Base-by-base conservation (phyloP, 2,888 invertebrate genomes). In the Mythimna impura region DNA sequence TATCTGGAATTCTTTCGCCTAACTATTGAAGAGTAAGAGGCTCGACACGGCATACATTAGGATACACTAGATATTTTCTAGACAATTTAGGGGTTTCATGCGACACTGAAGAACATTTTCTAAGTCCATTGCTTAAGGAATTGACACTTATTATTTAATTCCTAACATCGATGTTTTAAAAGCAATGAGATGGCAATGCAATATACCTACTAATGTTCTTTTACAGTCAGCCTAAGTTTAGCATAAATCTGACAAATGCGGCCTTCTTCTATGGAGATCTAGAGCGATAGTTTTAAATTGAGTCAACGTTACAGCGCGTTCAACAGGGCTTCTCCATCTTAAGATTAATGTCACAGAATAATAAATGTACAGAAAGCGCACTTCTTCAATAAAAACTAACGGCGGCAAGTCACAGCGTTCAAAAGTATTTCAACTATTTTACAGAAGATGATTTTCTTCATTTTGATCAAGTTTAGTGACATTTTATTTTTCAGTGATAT, bases 1-100 rank as follows among this genome's bases (percentile, higher is more conserved):
- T 75, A 71, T 60, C 74, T 81, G 84, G 83, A 84, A 83, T 83
- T 83, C 9, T 62, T 83, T 83, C 61, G 78, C 82, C 52, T 83
- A 76, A 62, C 62, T 78, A 73, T 72, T 58, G 30, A 55, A 43
- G 47, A 70, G 61, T 74, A 77, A 72, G 70, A 83, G 82, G 73
- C 67, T 71, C 34, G 50, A 52, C n/a, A 68, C 54, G 25, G 22
- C 63, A n/a, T 71, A 66, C 17, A 30, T 36, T 76, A 43, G 7
- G 17, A 52, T 30, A 63, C 61, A 57, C 61, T 62, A 76, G 70
- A 54, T 43, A 60, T n/a, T 57, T 70, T 77, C 54, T 78, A 65
- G 52, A 70, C 40, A 66, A 64, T 75, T 71, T 43, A 65, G 47
- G 71, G 64, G 47, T 67, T 65, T 61, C 12, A 57, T 76, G 65